phyloP scores from a whole-genome alignment of 2,113 vertebrate species.

The Empidonax alnorum region DNA sequence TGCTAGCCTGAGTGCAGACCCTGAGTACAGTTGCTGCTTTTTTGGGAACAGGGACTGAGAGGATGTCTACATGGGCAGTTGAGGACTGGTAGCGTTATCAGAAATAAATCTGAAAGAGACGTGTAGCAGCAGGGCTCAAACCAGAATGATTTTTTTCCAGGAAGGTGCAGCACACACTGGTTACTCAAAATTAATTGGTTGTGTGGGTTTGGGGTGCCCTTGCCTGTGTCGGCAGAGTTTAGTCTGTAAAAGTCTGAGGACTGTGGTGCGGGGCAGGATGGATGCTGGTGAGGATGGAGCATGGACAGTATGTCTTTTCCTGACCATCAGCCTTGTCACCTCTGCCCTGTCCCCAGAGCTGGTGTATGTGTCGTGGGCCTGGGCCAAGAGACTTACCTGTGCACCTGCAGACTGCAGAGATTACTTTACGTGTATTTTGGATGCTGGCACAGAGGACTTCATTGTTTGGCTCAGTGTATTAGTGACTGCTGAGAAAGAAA shows the following conservation, averaged over 20 bases:
- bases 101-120: neutral
- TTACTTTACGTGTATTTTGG: neutral
- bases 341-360: neutral
- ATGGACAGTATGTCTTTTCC: neutral
- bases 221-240: neutral
- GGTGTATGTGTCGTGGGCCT: rapidly evolving
- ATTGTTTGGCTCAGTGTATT: neutral
- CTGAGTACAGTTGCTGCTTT: neutral
- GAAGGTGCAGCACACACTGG: rapidly evolving
- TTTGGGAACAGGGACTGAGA: neutral
- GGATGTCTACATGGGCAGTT: neutral
- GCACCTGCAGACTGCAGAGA: neutral
- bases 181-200: neutral
- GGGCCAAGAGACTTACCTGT: neutral
- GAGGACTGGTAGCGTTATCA: neutral
- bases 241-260: neutral
- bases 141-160: neutral
- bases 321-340: neutral
- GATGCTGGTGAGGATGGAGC: neutral
- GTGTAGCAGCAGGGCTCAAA: neutral
- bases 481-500: neutral
- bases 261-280: rapidly evolving
- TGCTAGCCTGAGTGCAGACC: neutral
- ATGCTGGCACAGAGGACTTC: neutral
- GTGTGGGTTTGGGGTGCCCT: neutral